These are phyloP conservation scores for Elegia similella DNA, from an alignment of 2,888 invertebrate genomes.

Conservation along the genomic window DNA sequence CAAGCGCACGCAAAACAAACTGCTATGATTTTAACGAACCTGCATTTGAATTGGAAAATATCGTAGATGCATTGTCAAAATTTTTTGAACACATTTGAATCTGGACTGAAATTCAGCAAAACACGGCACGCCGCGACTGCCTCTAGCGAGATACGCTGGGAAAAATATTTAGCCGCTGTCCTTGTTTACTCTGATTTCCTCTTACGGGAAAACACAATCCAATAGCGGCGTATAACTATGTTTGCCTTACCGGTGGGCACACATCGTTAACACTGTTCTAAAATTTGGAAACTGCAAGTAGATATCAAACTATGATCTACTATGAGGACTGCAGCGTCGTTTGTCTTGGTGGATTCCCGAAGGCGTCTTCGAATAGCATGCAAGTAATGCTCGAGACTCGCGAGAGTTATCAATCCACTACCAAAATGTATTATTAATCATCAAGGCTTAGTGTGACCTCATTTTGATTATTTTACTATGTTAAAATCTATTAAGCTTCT, in stretches of 20 bases:
- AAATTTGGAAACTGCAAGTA: background rate
- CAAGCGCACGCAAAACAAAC: constrained; percentile 41
- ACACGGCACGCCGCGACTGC: constrained; percentile 12
- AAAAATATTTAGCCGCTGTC: constrained; percentile 11
- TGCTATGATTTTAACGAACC: constrained; percentile 50
- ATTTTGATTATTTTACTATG: too few relatives aligned
- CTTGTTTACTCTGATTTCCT: constrained; percentile 17
- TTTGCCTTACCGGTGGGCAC: background rate
- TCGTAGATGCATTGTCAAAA: constrained; percentile 15
- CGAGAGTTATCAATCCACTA: background rate
- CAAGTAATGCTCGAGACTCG: background rate
- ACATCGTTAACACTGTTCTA: constrained; percentile 7
- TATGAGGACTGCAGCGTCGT: background rate
- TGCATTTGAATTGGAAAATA: constrained; percentile 37
- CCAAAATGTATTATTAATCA: background rate
- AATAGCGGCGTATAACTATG: constrained; percentile 11
- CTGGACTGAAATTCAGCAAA: constrained; percentile 15
- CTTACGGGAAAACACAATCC: constrained; percentile 10
- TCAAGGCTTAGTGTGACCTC: too few relatives aligned
- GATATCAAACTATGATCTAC: background rate
- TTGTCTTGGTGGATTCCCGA: constrained; percentile 3
- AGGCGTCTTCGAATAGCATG: constrained; percentile 5
- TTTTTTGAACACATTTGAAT: constrained; percentile 15
- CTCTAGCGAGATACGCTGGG: constrained; percentile 4
- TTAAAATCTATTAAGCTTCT: too few relatives aligned